Conservation (phyloP, 2,113 vertebrate species). For the Perognathus longimembris region DNA sequence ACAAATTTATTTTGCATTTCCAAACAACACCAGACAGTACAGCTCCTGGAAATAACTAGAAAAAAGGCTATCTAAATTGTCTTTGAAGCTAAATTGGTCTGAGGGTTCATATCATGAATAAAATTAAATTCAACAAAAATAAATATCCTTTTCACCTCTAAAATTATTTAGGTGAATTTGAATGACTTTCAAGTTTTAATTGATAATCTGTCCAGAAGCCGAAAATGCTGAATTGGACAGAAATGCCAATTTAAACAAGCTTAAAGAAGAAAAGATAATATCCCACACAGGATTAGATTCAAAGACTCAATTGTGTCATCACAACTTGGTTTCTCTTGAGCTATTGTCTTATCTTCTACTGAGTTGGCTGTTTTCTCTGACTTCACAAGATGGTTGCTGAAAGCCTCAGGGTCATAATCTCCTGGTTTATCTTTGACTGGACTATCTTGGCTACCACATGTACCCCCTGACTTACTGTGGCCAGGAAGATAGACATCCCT, state of each 20-base stretch:
- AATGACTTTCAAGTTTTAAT: constrained; percentile 31
- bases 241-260: background rate
- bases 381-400: constrained; percentile 26
- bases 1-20: background rate
- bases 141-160: background rate
- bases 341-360: constrained; percentile 14
- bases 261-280: background rate
- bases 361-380: constrained; percentile 43
- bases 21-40: background rate
- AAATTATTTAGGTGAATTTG: constrained; percentile 29
- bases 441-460: constrained; percentile 28
- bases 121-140: background rate
- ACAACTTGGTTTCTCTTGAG: constrained; percentile 45
- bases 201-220: constrained; percentile 8
- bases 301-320: constrained; percentile 2
- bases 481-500: background rate
- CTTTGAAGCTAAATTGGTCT: background rate
- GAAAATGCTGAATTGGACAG: constrained; percentile 9
- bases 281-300: constrained; percentile 23
- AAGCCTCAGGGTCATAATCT: constrained; percentile 53
- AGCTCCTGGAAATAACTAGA: background rate
- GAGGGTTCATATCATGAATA: constrained; percentile 1
- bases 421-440: background rate
- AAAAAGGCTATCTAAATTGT: background rate
- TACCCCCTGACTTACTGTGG: background rate